A percentile compares a stretch with the other conserved stretches of the same genome.
Conservation (phyloP, 2,888 invertebrate species). For the Chrysolina oricalcia region DNA sequence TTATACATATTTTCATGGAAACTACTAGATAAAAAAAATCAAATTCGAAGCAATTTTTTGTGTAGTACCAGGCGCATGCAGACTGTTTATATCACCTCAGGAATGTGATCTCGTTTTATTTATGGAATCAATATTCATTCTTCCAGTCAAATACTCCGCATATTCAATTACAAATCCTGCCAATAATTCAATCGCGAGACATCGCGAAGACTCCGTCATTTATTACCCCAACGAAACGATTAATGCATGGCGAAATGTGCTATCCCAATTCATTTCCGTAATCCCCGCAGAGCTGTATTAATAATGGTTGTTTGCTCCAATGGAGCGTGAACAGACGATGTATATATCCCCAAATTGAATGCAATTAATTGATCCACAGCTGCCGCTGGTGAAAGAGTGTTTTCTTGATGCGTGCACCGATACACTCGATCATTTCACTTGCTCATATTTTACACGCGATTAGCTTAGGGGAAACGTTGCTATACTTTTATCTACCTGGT, state of each 20-base stretch:
- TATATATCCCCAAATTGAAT: constrained; percentile 20
- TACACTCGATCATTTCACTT: constrained; percentile 6
- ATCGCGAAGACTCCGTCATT: constrained; percentile 53
- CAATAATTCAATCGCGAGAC: constrained; percentile 19
- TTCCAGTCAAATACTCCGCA: not conserved
- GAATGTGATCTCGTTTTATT: too few species aligned
- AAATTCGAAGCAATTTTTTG: not conserved
- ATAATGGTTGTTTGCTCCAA: constrained; percentile 48
- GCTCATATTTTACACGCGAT: not conserved
- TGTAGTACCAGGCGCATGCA: not conserved
- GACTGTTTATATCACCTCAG: too few species aligned
- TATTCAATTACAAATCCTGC: not conserved
- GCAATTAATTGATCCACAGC: constrained; percentile 28
- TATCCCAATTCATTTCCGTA: constrained; percentile 50
- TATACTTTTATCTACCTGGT: not conserved
- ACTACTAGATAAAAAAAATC: too few species aligned
- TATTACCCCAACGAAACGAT: constrained; percentile 60
- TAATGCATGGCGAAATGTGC: constrained; percentile 58
- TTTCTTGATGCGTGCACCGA: constrained; percentile 21
- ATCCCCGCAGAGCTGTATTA: constrained; percentile 52
- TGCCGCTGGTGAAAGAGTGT: constrained; percentile 14
- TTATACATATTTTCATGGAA: too few species aligned
- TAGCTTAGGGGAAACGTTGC: not conserved
- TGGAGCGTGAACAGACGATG: constrained; percentile 49
- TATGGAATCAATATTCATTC: not conserved